These are phyloP conservation scores for Acromyrmex charruanus DNA, from an alignment of 1,140 invertebrate genomes.

Conservation along the genomic window DNA sequence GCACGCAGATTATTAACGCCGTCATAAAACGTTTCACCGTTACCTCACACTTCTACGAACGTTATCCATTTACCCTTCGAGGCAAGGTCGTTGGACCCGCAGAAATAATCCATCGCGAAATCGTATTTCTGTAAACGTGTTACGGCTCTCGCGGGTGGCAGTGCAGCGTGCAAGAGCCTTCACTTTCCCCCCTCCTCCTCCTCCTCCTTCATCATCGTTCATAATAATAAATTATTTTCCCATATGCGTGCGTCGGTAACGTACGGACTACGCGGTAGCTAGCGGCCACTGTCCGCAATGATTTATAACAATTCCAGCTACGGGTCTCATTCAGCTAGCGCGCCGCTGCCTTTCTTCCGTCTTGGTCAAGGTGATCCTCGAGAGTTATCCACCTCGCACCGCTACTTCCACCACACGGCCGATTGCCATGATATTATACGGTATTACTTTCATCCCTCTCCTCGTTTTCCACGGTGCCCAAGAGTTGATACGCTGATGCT, in stretches of 20 bases:
- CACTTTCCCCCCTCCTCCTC: background rate
- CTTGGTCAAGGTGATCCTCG: constrained; percentile 77
- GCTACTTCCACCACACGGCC: constrained; percentile 59
- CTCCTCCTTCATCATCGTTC: constrained; percentile 68
- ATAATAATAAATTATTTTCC: constrained; percentile 83
- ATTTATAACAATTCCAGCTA: constrained; percentile 81
- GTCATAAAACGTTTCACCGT: constrained; percentile 44
- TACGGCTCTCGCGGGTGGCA: constrained; percentile 71
- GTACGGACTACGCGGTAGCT: constrained; percentile 81
- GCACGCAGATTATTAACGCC: constrained; percentile 32
- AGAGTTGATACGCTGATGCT: constrained; percentile 1
- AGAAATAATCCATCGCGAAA: constrained; percentile 62
- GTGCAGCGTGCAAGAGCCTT: constrained; percentile 52
- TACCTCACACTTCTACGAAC: constrained; percentile 11
- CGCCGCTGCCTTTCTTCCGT: constrained; percentile 34
- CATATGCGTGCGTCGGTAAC: constrained; percentile 78
- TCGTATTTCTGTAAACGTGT: constrained; percentile 52
- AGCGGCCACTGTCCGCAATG: constrained; percentile 81
- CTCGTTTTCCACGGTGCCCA: constrained; percentile 22
- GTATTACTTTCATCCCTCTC: constrained; percentile 58
- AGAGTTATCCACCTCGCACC: constrained; percentile 53
- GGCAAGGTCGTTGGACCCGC: constrained; percentile 51
- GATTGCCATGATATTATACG: constrained; percentile 54
- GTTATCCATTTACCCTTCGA: constrained; percentile 27
- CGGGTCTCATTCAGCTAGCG: constrained; percentile 61